A percentile compares a stretch with the other conserved stretches of the same genome.
These are phyloP conservation scores for Parnassius glacialis DNA, from an alignment of 2,888 invertebrate genomes.

Conservation along the genomic window DNA sequence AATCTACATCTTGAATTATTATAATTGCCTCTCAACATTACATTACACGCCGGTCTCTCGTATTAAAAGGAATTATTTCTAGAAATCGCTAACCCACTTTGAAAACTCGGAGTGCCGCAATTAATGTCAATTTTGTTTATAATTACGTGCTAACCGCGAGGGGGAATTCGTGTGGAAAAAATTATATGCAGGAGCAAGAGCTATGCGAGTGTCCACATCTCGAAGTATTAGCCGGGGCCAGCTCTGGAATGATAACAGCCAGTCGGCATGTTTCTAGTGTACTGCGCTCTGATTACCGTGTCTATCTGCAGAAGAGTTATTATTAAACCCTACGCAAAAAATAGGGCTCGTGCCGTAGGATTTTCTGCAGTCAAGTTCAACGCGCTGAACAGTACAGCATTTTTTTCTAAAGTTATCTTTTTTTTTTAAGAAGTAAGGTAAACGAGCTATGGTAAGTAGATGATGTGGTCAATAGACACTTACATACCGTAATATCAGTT, in stretches of 20 bases:
- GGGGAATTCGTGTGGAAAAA: constrained; percentile 48
- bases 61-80: constrained; percentile 61
- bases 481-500: no score
- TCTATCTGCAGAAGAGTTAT: constrained; percentile 9
- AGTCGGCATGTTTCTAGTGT: constrained; percentile 17
- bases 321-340: constrained; percentile 18
- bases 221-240: constrained; percentile 33
- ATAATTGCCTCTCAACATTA: constrained; percentile 40
- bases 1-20: constrained; percentile 27
- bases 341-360: constrained; percentile 19
- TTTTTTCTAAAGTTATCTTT: no score
- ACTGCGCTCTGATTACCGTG: constrained; percentile 7
- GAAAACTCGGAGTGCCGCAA: constrained; percentile 57
- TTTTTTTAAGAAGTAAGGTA: no score
- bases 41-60: constrained; percentile 51
- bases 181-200: constrained; percentile 42
- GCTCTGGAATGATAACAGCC: constrained; percentile 37
- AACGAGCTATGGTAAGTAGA: no score
- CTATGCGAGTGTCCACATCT: constrained; percentile 39
- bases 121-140: constrained; percentile 77
- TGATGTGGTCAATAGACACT: no score
- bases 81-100: constrained; percentile 72
- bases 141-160: constrained; percentile 53
- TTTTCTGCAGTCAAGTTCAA: no score
- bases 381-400: no score